phyloP scores from a whole-genome alignment of 2,888 invertebrate genomes.

The Latrodectus elegans region DNA sequence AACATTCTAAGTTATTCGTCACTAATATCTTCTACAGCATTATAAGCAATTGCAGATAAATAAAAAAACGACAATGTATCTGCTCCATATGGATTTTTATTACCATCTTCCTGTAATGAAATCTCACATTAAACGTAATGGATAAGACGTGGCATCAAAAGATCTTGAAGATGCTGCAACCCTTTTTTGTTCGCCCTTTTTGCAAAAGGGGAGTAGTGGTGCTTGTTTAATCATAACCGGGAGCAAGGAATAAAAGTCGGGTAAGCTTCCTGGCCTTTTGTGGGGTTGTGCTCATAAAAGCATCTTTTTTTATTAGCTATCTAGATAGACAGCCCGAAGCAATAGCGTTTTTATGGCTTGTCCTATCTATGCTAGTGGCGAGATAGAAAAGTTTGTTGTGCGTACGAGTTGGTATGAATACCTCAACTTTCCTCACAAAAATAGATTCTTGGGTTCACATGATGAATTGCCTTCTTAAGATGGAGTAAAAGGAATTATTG shows the following conservation, averaged over 20 bases:
- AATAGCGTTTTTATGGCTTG: not conserved
- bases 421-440: too few relatives aligned
- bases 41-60: conserved; percentile 38
- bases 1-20: conserved; percentile 20
- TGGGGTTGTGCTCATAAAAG: conserved; percentile 20
- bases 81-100: conserved; percentile 58
- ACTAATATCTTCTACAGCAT: conserved; percentile 21
- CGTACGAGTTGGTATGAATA: too few relatives aligned
- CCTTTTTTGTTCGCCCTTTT: conserved; percentile 20
- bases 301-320: conserved; percentile 41
- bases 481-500: not conserved
- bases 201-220: conserved; percentile 16
- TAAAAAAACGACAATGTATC: conserved; percentile 20
- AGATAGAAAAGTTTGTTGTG: too few relatives aligned
- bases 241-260: conserved; percentile 15
- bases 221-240: conserved; percentile 55
- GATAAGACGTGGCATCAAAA: conserved; percentile 46
- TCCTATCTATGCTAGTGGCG: too few relatives aligned
- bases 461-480: conserved; percentile 18
- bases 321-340: not conserved
- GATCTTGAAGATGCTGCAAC: conserved; percentile 4
- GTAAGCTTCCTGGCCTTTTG: conserved; percentile 8
- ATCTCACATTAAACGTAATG: conserved; percentile 61
- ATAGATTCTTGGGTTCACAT: not conserved
- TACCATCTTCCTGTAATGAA: conserved; percentile 59